Evolutionary conservation across 2,113 vertebrate genomes (phyloP), one percentile per base, ranked within the genome.

Genomic region (Phoxinus phoxinus): DNA sequence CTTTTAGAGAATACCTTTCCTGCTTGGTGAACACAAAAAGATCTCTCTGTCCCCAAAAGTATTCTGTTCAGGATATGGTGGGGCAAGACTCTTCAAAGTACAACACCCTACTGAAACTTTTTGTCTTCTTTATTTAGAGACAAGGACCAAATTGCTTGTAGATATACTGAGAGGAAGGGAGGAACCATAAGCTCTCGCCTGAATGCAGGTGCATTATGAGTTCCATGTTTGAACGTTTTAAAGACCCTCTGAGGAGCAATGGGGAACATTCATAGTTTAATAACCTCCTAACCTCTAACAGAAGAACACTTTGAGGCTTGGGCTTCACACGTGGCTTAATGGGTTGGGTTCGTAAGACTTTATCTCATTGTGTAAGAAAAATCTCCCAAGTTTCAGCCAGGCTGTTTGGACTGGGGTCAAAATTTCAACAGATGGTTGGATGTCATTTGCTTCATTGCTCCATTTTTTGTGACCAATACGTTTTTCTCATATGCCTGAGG

Each of bases 341-440:
- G 85, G 77, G 77, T 85, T 81, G 82, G 85, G 77, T 59, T 56
- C 19, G 13, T 74, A 76, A 81, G 67, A 48, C 80, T 88, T 88
- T 84, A 59, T 86, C 65, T 80, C 81, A 76, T 86, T 81, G 82
- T 84, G 75, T 46, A 71, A 84, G 74, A 86, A 69, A 76, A 74
- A 78, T 61, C 19, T 69, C 85, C 81, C 83, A 83, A 53, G 87
- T 88, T 88, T 86, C 51, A 88, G 61, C n/a, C 10, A n/a, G 59
- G 53, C 61, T 86, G 61, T 86, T 88, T 77, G 84, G 82, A 84
- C 59, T 75, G 61, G 77, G 65, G 37, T 77, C 80, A 86, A 86
- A 86, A 84, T 15, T 81, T 86, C 71, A 77, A 79, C 85, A 89
- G 82, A 89, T 86, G 83, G 87, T 32, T 65, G 25, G 67, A 82